Evolutionary conservation across 1,140 invertebrate species (phyloP).

Genomic region (Orchestia grillus): DNA sequence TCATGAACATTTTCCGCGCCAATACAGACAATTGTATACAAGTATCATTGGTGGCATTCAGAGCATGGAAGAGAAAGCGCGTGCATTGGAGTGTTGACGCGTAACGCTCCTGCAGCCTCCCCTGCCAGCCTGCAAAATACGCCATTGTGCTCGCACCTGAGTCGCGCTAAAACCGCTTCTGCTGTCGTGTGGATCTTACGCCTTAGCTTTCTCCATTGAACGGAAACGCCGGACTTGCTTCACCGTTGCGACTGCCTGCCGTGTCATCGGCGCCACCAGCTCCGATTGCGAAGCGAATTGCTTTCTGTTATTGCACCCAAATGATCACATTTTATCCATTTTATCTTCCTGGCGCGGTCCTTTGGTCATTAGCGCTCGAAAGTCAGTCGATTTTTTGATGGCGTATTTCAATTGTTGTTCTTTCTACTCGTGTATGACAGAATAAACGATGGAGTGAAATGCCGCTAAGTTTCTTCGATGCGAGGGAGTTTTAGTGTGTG

Average conservation of each 20-base stretch:
- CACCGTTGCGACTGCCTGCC: background rate
- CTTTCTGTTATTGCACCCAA: background rate
- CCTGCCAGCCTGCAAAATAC: background rate
- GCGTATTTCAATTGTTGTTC: background rate
- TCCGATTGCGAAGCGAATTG: background rate
- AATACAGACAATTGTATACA: background rate
- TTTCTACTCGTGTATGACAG: background rate
- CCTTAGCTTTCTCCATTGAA: background rate
- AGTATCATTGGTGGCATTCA: background rate
- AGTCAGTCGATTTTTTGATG: background rate
- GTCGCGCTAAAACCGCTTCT: background rate
- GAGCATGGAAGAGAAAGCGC: background rate
- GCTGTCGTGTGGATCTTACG: background rate
- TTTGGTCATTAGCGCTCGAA: background rate
- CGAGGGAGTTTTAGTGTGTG: background rate
- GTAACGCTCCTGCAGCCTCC: background rate
- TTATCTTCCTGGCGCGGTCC: background rate
- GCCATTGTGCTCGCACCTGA: background rate
- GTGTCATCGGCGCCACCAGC: background rate
- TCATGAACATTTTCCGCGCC: background rate
- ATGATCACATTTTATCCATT: background rate
- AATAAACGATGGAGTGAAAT: background rate
- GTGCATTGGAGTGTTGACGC: background rate
- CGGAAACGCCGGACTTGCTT: background rate
- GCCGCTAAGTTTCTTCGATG: background rate